Evolutionary conservation across 2,888 invertebrate genomes (phyloP).

Genomic region (Lasioglossum morio): DNA sequence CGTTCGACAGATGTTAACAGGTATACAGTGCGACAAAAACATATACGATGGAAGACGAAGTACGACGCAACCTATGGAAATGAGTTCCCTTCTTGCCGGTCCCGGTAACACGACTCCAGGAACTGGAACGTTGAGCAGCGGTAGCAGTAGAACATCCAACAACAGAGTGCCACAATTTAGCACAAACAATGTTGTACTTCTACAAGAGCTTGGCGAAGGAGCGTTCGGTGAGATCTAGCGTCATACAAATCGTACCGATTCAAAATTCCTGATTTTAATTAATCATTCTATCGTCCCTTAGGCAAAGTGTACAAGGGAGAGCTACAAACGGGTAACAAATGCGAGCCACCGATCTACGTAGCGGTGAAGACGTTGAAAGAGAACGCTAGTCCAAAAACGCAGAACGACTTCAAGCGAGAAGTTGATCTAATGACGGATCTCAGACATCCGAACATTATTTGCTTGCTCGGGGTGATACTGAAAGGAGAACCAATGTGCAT

Average conservation of each 20-base stretch:
- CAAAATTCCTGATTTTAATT: neutral
- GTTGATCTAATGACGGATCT: conserved; percentile 97
- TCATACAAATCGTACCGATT: neutral
- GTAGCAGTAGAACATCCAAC: conserved; percentile 85
- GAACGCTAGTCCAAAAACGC: conserved; percentile 95
- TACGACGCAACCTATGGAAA: conserved; percentile 92
- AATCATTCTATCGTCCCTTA: conserved; percentile 64
- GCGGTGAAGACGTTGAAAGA: conserved; percentile 98
- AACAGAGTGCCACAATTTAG: conserved; percentile 93
- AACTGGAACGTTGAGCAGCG: conserved; percentile 85
- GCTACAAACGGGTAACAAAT: conserved; percentile 87
- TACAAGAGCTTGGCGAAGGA: conserved; percentile 97
- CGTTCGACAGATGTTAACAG: conserved; percentile 78
- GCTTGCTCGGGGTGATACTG: conserved; percentile 95
- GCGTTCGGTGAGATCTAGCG: conserved; percentile 90
- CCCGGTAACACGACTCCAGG: conserved; percentile 86
- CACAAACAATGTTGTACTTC: conserved; percentile 92
- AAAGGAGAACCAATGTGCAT: conserved; percentile 96
- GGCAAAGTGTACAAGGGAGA: conserved; percentile 98
- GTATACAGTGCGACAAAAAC: conserved; percentile 88
- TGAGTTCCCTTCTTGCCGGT: conserved; percentile 91
- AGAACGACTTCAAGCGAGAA: conserved; percentile 96
- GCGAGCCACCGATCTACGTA: conserved; percentile 90
- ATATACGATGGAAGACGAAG: conserved; percentile 92
- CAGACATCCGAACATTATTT: conserved; percentile 97